Conservation (phyloP, 2,113 vertebrate genomes). For the Neofelis nebulosa region DNA sequence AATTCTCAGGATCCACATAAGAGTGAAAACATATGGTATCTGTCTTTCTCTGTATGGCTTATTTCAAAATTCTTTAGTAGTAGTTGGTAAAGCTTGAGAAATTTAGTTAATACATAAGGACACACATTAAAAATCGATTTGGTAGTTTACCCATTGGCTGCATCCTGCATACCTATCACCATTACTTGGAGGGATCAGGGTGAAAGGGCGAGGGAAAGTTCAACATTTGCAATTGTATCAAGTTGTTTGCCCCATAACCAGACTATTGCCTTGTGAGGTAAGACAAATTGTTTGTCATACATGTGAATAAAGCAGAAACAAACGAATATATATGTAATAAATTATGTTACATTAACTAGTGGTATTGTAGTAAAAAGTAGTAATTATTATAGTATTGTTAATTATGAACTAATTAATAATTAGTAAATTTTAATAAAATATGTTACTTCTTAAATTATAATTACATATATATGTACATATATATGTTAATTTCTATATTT, state of each 20-base stretch:
- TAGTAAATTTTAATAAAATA: neutral
- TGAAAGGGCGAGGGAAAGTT: neutral
- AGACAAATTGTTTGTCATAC: neutral
- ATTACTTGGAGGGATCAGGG: no score
- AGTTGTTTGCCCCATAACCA: neutral
- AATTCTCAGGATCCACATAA: no score
- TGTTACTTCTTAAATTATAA: neutral
- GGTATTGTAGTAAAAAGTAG: neutral
- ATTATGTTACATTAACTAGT: neutral
- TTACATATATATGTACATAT: neutral
- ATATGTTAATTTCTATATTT: neutral
- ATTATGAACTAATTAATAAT: neutral
- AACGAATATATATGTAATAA: neutral
- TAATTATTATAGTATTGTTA: neutral
- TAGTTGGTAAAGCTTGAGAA: neutral
- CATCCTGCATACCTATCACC: fast-evolving
- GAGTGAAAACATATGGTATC: no score
- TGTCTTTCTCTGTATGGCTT: no score
- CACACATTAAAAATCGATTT: neutral
- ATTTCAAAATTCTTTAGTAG: neutral
- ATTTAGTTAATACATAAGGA: neutral
- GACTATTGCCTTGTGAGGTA: neutral
- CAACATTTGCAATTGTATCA: neutral
- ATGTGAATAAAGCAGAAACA: no score
- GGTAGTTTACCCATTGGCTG: neutral